Conservation (phyloP, 1,140 invertebrate species). For the Hestina assimilis region DNA sequence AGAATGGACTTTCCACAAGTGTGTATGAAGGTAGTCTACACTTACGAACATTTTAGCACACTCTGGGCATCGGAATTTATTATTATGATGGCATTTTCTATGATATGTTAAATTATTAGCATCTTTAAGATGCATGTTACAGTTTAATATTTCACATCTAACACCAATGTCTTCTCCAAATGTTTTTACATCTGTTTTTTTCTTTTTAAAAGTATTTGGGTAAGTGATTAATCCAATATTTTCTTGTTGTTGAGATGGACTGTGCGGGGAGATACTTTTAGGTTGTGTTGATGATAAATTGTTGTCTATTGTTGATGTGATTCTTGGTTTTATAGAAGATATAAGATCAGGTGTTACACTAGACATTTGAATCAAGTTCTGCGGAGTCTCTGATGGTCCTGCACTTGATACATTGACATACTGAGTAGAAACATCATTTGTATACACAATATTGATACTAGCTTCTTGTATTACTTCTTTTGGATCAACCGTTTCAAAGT, state of each 20-base stretch:
- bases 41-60: constrained; percentile 78
- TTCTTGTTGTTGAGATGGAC: constrained; percentile 21
- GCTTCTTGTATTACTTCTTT: constrained; percentile 73
- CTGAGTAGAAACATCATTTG: constrained; percentile 57
- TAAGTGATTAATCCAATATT: constrained; percentile 18
- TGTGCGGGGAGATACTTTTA: constrained; percentile 34
- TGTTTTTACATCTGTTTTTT: constrained; percentile 26
- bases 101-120: constrained; percentile 77
- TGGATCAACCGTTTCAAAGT: constrained; percentile 69
- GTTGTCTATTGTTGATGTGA: constrained; percentile 26
- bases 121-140: constrained; percentile 55
- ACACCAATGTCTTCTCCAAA: constrained; percentile 34
- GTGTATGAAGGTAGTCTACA: constrained; percentile 83
- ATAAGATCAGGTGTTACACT: constrained; percentile 66
- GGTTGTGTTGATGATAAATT: constrained; percentile 35
- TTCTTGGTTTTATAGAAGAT: constrained; percentile 55
- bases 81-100: constrained; percentile 81
- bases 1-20: constrained; percentile 87
- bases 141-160: constrained; percentile 54
- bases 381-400: constrained; percentile 33
- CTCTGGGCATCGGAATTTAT: constrained; percentile 83
- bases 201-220: constrained; percentile 26
- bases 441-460: constrained; percentile 72
- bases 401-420: constrained; percentile 60
- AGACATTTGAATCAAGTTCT: constrained; percentile 58